phyloP scores from a whole-genome alignment of 2,888 invertebrate genomes.

The Microdon myrmicae region DNA sequence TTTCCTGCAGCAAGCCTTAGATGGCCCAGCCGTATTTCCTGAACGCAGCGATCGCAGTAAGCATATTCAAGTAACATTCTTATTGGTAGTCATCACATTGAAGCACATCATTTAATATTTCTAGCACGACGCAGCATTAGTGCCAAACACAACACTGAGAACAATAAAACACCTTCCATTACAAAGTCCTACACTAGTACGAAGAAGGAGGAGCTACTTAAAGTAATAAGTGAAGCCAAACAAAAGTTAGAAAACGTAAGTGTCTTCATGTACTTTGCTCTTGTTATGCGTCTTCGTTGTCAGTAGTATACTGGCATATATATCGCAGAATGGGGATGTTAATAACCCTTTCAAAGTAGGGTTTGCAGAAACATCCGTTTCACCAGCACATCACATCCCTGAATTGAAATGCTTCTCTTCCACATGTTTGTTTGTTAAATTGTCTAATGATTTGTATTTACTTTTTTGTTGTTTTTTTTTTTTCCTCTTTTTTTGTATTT shows the following conservation, averaged over 20 bases:
- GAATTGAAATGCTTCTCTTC: not conserved
- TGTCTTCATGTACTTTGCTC: slow-evolving; percentile 50
- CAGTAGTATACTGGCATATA: not conserved
- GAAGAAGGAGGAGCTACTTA: slow-evolving; percentile 78
- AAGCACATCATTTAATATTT: slow-evolving; percentile 21
- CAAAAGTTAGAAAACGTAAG: slow-evolving; percentile 88
- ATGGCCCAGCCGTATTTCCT: slow-evolving; percentile 63
- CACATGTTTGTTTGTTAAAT: slow-evolving; percentile 19
- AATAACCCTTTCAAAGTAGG: too few relatives aligned
- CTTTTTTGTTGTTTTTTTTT: slow-evolving; percentile 52
- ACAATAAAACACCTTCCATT: slow-evolving; percentile 62
- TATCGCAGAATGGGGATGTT: too few relatives aligned
- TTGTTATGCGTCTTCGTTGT: not conserved
- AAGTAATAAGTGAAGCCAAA: slow-evolving; percentile 85
- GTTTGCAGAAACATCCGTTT: too few relatives aligned
- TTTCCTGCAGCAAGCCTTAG: slow-evolving; percentile 65
- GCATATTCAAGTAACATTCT: slow-evolving; percentile 9
- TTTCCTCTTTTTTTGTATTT: slow-evolving; percentile 54
- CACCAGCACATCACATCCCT: too few relatives aligned
- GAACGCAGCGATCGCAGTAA: slow-evolving; percentile 65
- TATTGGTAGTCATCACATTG: not conserved
- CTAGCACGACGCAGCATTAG: slow-evolving; percentile 73
- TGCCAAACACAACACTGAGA: slow-evolving; percentile 69
- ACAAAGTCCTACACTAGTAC: slow-evolving; percentile 67
- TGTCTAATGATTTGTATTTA: slow-evolving; percentile 52